Percentiles rank a stretch among this genome's conserved stretches.
Evolutionary conservation across 2,888 invertebrate genomes (phyloP).

Genomic region (Amblyjoppa fuscipennis): DNA sequence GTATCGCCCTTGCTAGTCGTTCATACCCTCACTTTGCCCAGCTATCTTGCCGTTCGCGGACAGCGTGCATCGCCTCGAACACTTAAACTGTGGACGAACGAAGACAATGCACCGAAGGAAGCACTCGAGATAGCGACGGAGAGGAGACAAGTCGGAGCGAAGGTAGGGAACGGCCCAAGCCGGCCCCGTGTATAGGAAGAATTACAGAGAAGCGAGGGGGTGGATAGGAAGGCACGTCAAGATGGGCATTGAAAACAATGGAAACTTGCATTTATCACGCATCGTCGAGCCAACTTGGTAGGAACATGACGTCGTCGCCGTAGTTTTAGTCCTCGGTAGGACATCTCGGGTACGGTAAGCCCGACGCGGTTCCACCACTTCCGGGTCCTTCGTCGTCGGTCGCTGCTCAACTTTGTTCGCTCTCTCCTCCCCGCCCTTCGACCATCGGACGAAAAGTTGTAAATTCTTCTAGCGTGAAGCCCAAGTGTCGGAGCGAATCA

Average conservation of each 20-base stretch:
- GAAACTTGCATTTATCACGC: slow-evolving; percentile 36
- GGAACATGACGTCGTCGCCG: slow-evolving; percentile 17
- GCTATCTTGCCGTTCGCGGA: slow-evolving; percentile 27
- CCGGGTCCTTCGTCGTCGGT: slow-evolving; percentile 4
- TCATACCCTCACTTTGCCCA: slow-evolving; percentile 22
- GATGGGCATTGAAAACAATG: slow-evolving; percentile 22
- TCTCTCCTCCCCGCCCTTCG: not conserved
- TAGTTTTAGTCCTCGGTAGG: slow-evolving; percentile 3
- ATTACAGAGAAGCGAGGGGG: not conserved
- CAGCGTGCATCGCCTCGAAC: slow-evolving; percentile 42
- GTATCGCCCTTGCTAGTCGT: slow-evolving; percentile 10
- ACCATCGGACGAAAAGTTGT: not conserved
- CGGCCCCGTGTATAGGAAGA: not conserved
- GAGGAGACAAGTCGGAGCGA: slow-evolving; percentile 36
- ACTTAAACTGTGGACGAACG: slow-evolving; percentile 38
- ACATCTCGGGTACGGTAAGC: not conserved
- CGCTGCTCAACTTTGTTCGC: slow-evolving; percentile 9
- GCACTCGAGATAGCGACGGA: slow-evolving; percentile 43
- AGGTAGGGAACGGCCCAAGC: not conserved
- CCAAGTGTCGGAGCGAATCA: not conserved
- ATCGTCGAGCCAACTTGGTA: slow-evolving; percentile 17
- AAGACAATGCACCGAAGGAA: slow-evolving; percentile 52
- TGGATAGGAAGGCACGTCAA: not conserved
- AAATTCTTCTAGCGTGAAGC: slow-evolving; percentile 4
- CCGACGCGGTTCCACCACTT: slow-evolving; percentile 10